Conservation (phyloP, 2,113 vertebrate species). For the Malurus alboscapulatus region DNA sequence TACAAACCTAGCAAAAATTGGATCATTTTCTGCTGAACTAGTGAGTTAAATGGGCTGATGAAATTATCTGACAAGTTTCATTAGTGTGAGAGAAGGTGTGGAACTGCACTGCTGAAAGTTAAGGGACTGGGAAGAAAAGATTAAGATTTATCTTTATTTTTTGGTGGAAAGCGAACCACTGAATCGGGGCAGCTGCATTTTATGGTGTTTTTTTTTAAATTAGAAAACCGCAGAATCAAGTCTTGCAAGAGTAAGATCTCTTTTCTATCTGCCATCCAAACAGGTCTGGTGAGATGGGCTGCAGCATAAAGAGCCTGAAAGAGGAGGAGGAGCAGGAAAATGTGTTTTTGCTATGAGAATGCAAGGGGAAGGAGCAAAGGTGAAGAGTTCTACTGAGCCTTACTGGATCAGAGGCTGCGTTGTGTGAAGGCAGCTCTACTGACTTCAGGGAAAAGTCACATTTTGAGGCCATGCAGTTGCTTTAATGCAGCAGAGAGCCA, state of each 20-base stretch:
- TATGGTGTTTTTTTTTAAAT: background rate
- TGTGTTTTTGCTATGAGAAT: background rate
- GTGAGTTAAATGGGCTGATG: conserved; percentile 7
- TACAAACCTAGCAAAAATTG: background rate
- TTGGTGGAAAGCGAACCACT: background rate
- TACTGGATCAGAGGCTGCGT: background rate
- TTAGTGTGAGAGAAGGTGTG: background rate
- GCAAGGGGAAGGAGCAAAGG: background rate
- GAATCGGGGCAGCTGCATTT: background rate
- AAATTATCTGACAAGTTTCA: conserved; percentile 39
- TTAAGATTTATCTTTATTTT: background rate
- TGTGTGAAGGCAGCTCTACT: background rate
- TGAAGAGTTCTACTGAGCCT: background rate
- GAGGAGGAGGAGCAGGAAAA: background rate
- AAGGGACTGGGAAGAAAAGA: background rate
- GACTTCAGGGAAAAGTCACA: background rate
- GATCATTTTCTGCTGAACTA: conserved; percentile 14
- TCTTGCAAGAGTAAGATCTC: background rate
- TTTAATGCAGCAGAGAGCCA: background rate
- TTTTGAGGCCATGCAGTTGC: background rate
- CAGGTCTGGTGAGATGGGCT: background rate
- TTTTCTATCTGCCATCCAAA: background rate
- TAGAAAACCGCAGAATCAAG: background rate
- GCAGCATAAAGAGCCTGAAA: background rate
- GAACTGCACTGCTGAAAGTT: background rate